Evolutionary conservation across 2,888 invertebrate genomes (phyloP).

Genomic region (Chesias legatella): DNA sequence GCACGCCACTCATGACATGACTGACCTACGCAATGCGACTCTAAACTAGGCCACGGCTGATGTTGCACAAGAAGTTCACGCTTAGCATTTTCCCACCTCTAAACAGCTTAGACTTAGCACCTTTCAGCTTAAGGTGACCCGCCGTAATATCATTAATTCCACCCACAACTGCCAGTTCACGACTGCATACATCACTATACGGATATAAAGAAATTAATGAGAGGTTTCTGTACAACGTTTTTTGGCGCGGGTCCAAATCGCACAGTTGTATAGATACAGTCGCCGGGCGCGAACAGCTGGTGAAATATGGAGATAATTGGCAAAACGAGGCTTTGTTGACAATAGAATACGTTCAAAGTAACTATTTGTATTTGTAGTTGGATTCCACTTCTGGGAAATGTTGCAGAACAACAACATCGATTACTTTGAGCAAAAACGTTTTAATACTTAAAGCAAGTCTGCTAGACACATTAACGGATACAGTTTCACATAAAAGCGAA

Average conservation of each 20-base stretch:
- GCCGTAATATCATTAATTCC: slow-evolving; percentile 36
- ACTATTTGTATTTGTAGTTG: slow-evolving; percentile 10
- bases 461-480: slow-evolving; percentile 6
- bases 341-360: slow-evolving; percentile 17
- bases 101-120: slow-evolving; percentile 29
- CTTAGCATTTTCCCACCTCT: slow-evolving; percentile 39
- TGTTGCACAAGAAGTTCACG: slow-evolving; percentile 51
- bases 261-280: slow-evolving; percentile 31
- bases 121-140: slow-evolving; percentile 31
- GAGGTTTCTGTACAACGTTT: slow-evolving; percentile 31
- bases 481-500: slow-evolving; percentile 43
- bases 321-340: slow-evolving; percentile 25
- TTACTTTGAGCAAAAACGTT: slow-evolving; percentile 15
- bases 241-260: slow-evolving; percentile 39
- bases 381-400: slow-evolving; percentile 11
- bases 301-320: slow-evolving; percentile 30
- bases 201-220: slow-evolving; percentile 38
- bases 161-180: slow-evolving; percentile 32
- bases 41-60: slow-evolving; percentile 57
- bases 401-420: slow-evolving; percentile 3
- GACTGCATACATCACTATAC: slow-evolving; percentile 30
- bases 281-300: slow-evolving; percentile 25
- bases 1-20: slow-evolving; percentile 44
- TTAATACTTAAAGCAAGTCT: slow-evolving; percentile 4
- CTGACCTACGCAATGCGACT: slow-evolving; percentile 72